Evolutionary conservation across 2,113 vertebrate genomes (phyloP), one percentile per base, ranked within the genome.

Genomic region (Erythrocercus mccallii): DNA sequence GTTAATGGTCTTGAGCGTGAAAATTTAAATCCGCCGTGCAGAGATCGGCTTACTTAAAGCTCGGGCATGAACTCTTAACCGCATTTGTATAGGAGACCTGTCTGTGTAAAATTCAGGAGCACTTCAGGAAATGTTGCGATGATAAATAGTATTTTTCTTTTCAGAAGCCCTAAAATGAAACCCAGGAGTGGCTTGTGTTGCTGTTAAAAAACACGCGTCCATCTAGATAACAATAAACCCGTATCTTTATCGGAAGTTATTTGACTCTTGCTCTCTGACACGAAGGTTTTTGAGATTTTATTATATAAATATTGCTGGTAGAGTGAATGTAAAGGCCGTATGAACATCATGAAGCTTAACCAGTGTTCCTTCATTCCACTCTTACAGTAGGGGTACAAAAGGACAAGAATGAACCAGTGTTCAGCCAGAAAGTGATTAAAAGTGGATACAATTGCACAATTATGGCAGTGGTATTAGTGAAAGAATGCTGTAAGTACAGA

Each of bases 381-480:
- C 16, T 64, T 57, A 45, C 1, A 1, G 20, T 68, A 31, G 79
- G 47, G 31, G 61, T 78, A 23, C 12, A 25, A 69, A 35, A 42
- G 30, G 24, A 47, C 14, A 66, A 76, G 85, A 77, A 61, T 28
- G 3, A 86, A 10, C 19, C 25, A 35, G 45, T 65, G 31, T 79
- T 92, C 81, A 77, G 62, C 54, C 88, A 92, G 44, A 88, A 66
- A 16, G 56, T 30, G 51, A 92, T 86, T 78, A 88, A 51, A 88
- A 90, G 35, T 73, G 76, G 53, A 56, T 88, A 62, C 23, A 86
- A 33, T 69, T 54, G 58, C 47, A n/a, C 24, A 5, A 25, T 83
- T 69, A 33, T 70, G 50, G 64, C 51, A 57, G 2, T 35, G 24
- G 45, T 54, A 31, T 83, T 92, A 73, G 60, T 20, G 31, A 47